Base-by-base conservation (phyloP, 2,113 vertebrate genomes). In the Seriola rivoliana region DNA sequence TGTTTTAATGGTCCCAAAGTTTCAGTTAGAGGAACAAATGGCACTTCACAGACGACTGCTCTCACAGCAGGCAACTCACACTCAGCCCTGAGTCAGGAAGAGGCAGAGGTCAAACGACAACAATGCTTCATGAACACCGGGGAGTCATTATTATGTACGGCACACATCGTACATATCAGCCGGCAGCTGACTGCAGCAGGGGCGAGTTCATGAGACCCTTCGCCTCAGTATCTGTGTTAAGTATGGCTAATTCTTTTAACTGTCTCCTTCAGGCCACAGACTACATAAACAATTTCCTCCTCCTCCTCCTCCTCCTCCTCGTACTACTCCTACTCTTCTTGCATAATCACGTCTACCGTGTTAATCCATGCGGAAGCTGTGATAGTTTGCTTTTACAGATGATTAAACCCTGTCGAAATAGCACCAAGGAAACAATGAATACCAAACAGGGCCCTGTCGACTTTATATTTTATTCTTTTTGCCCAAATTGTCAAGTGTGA, bases 401-500 rank as follows among this genome's bases (percentile, higher is more conserved):
- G 79, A 93, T 90, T 92, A 90, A 84, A 83, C 71, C 46, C 69
- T 85, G 81, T 88, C 82, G 90, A 89, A 90, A 92, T 67, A 85
- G 70, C 85, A 78, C 76, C 25, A 16, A 75, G 71, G 65, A 88
- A 84, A 89, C 88, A 76, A 84, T 81, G 89, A 89, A 91, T 89
- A 88, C 80, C 74, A 84, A 92, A 85, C 82, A 88, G 80, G 75
- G 42, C 16, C 68, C 68, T 10, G 75, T 23, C 29, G 54, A 79
- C 63, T 81, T 78, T 25, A n/a, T 62, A 11, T 73, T 76, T 77
- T 50, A 21, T 71, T 77, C 75, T 78, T 81, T 76, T 48, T 1
- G 1, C 40, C 50, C 48, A 82, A 81, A 91, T 86, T 79, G 62
- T 71, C 71, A 64, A 85, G 84, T 83, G 85, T 85, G 76, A 91